Evolutionary conservation across 2,797 vertebrate species (phyloP).

Genomic region (Sebastes aleutianus): DNA sequence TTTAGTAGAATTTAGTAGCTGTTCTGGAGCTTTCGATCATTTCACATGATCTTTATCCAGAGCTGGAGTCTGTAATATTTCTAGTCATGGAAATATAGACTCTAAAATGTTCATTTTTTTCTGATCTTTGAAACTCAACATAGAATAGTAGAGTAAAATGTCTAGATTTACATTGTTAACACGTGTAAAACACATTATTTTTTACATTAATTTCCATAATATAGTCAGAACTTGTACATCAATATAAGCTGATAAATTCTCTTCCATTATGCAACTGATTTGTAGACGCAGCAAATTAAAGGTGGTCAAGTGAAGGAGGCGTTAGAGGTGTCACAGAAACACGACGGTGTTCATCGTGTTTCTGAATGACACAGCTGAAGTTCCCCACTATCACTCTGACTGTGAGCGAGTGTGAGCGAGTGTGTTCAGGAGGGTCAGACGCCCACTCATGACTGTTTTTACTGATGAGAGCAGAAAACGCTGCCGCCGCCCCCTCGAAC

Average conservation of each 20-base stretch:
- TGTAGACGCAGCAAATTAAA: background rate
- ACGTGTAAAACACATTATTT: background rate
- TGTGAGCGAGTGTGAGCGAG: conserved; percentile 4
- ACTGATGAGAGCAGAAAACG: conserved; percentile 48
- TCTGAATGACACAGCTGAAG: conserved; percentile 51
- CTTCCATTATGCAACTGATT: background rate
- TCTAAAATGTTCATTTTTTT: background rate
- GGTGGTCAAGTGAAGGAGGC: conserved; percentile 1
- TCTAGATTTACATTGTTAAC: background rate
- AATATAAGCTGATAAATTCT: background rate
- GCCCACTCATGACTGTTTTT: conserved; percentile 52
- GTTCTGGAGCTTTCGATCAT: background rate
- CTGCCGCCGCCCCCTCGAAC: conserved; percentile 41
- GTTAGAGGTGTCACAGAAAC: background rate
- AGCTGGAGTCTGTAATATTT: background rate
- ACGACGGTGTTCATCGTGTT: background rate
- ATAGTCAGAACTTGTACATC: background rate
- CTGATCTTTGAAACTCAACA: background rate
- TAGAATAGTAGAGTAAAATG: background rate
- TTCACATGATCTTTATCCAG: background rate
- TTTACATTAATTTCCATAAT: background rate
- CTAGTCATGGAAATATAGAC: background rate
- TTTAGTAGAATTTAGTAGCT: background rate
- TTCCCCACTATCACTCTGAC: conserved; percentile 49
- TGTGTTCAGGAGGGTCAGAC: conserved; percentile 42